Conservation (phyloP, 2,888 invertebrate species). For the Leucoptera coffeella region DNA sequence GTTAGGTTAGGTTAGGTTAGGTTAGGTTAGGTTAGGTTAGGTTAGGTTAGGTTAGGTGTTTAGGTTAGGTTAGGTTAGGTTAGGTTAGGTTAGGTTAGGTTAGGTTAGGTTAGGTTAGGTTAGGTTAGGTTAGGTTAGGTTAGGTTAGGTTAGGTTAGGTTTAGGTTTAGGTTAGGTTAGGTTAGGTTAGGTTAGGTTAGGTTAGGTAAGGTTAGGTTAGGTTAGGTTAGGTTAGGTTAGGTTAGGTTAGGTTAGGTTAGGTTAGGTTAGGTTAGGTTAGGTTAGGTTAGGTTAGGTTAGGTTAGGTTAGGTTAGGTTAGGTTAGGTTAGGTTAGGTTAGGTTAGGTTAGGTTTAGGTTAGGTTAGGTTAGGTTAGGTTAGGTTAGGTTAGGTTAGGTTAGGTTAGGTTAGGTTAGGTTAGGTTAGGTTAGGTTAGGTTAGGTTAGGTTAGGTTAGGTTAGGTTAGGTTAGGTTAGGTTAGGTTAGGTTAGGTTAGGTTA, state of each 20-base stretch:
- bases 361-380: slow-evolving; percentile 8
- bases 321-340: slow-evolving; percentile 7
- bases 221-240: slow-evolving; percentile 7
- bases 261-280: slow-evolving; percentile 9
- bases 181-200: slow-evolving; percentile 7
- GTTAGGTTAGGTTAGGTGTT: slow-evolving; percentile 9
- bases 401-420: slow-evolving; percentile 5
- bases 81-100: slow-evolving; percentile 8
- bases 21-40: slow-evolving; percentile 8
- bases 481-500: slow-evolving; percentile 5
- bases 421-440: slow-evolving; percentile 5
- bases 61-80: slow-evolving; percentile 9
- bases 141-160: slow-evolving; percentile 8
- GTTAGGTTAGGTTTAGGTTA: slow-evolving; percentile 9
- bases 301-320: slow-evolving; percentile 7
- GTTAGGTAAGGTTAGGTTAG: slow-evolving; percentile 7
- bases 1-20: slow-evolving; percentile 10
- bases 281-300: slow-evolving; percentile 9
- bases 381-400: slow-evolving; percentile 9
- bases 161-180: slow-evolving; percentile 8
- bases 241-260: slow-evolving; percentile 8
- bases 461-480: slow-evolving; percentile 5
- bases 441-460: slow-evolving; percentile 5
- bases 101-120: slow-evolving; percentile 9
- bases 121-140: slow-evolving; percentile 8